A percentile compares a stretch with the other conserved stretches of the same genome.
Conservation (phyloP, 2,113 vertebrate genomes). For the Myodes glareolus region DNA sequence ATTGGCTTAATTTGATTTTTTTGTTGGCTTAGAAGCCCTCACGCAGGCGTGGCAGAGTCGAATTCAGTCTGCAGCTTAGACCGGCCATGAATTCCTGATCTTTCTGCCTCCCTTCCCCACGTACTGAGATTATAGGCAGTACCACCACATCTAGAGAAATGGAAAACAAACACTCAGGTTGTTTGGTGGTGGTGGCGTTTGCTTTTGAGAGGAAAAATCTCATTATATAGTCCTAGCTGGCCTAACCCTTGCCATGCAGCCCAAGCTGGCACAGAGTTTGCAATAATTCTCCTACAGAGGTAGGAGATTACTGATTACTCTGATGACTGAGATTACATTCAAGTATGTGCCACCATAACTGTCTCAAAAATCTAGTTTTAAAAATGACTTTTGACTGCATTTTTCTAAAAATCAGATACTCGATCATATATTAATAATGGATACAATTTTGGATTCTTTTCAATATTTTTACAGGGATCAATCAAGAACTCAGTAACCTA, state of each 20-base stretch:
- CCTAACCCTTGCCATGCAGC: not conserved
- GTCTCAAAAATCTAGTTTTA: not conserved
- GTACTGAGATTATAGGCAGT: not conserved
- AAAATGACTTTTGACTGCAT: not conserved
- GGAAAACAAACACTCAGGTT: not conserved
- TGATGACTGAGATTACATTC: not conserved
- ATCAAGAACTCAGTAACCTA: not conserved
- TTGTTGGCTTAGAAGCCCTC: not conserved
- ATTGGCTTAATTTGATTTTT: not conserved
- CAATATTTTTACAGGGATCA: not conserved
- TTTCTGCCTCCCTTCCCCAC: not conserved
- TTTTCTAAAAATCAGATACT: constrained; percentile 48
- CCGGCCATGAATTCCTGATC: not conserved
- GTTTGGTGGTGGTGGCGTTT: not conserved
- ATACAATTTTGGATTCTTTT: constrained; percentile 23
- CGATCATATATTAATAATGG: constrained; percentile 34
- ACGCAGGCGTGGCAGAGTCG: not conserved
- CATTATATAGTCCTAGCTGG: not conserved
- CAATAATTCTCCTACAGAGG: not conserved
- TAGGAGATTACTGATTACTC: not conserved
- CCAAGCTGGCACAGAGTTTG: not conserved
- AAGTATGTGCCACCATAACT: not conserved
- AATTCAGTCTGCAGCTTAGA: not conserved
- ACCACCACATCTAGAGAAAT: not conserved
- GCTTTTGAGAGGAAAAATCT: not conserved